Conservation (phyloP, 2,888 invertebrate species). For the Oscheius myriophilus region DNA sequence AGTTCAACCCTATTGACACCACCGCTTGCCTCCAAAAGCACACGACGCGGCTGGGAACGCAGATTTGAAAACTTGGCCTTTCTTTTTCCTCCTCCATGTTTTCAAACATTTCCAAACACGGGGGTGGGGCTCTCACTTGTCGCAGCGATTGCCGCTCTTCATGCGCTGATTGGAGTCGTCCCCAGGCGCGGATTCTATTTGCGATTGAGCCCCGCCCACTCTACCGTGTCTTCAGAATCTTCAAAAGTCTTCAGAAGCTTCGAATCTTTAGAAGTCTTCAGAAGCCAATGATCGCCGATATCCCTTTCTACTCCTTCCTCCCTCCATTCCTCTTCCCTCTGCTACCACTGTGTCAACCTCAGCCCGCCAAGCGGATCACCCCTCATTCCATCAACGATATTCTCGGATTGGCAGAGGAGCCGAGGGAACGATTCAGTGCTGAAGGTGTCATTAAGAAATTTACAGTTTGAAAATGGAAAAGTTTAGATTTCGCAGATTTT, state of each 20-base stretch:
- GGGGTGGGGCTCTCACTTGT: no score
- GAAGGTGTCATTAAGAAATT: conserved; percentile 12
- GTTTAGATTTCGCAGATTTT: conserved; percentile 1
- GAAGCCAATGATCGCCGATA: conserved; percentile 24
- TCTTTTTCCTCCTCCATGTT: no score
- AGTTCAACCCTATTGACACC: no score
- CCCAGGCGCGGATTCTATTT: conserved; percentile 21
- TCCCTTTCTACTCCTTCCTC: conserved; percentile 15
- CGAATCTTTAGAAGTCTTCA: no score
- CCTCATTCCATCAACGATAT: conserved; percentile 89
- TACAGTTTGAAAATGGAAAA: no score
- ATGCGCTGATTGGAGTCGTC: conserved; percentile 25
- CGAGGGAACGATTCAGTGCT: conserved; percentile 34
- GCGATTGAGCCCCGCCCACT: background rate
- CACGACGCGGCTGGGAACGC: no score
- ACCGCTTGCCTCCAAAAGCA: no score
- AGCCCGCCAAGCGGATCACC: conserved; percentile 80
- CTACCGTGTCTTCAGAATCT: no score
- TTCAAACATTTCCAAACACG: no score
- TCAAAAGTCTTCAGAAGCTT: no score
- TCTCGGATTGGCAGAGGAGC: conserved; percentile 76
- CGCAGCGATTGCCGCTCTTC: conserved; percentile 23
- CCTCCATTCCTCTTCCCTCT: conserved; percentile 79
- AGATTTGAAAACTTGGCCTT: no score
- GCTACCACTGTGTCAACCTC: conserved; percentile 87